Base-by-base conservation (phyloP, 1,140 invertebrate genomes). In the Trachymyrmex cornetzi region DNA sequence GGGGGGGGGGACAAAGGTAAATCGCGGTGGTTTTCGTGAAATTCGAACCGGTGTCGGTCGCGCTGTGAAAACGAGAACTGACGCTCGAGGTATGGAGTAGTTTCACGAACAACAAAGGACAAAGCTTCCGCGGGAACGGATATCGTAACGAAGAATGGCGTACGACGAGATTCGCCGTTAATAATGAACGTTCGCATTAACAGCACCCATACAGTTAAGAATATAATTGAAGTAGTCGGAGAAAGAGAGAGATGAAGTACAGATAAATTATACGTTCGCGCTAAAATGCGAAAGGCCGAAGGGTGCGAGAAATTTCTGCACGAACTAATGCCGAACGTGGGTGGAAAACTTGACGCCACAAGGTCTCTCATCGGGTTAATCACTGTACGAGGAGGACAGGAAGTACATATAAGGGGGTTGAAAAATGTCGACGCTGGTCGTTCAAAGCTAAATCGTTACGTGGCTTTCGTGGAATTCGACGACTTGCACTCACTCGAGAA, bases 11-110 rank as follows among this genome's bases (percentile, higher is more conserved):
- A n/a, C 74, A 85, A 79, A 85, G 82, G 82, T 85, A 85, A 85
- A 85, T 85, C 82, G 82, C 63, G 82, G 82, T 79, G 82, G 82
- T 79, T 85, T 85, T 85, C 72, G 72, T 85, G 82, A 85, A 85
- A 85, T 79, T 85, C 75, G 82, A 85, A 77, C 57, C 61, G 74
- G 63, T 64, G 74, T 66, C 61, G 82, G 72, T 85, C 50, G 48
- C 59, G 63, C 30, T 79, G 59, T 57, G 50, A 79, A 85, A 85
- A 79, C 82, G 82, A 85, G 74, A 84, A 84, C 80, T 61, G 74
- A 85, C 74, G 74, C 74, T 22, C 12, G 61, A 61, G 69, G 69
- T 63, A 57, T 84, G n/a, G 69, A 75, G 27, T 50, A 74, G 80
- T 84, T 84, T 84, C 55, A 16, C 63, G 72, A 59, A 57, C 63